A percentile compares a stretch with the other conserved stretches of the same genome.
Evolutionary conservation across 1,140 invertebrate genomes (phyloP).

Genomic region (Heterodera carotae): DNA sequence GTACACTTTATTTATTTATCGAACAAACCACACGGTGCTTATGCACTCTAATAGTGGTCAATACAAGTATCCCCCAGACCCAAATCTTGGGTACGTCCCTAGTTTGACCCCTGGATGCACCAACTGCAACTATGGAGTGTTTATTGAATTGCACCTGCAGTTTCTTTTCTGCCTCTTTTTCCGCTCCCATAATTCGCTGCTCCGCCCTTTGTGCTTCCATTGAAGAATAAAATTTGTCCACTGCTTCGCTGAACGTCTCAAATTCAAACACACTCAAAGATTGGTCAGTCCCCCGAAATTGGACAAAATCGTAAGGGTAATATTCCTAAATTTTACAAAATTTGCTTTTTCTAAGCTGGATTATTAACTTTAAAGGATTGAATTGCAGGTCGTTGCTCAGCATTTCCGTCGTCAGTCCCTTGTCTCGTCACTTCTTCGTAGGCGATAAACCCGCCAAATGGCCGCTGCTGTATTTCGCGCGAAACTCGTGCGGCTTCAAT

Average conservation of each 20-base stretch:
- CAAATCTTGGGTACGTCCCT: no score
- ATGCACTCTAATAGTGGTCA: no score
- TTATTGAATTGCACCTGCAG: conserved; percentile 70
- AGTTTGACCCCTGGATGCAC: no score
- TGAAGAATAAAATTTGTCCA: conserved; percentile 94
- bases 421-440: conserved; percentile 38
- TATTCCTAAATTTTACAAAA: conserved; percentile 51
- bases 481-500: conserved; percentile 74
- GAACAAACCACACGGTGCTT: no score
- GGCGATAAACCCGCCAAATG: conserved; percentile 58
- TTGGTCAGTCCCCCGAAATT: conserved; percentile 35
- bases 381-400: conserved; percentile 72
- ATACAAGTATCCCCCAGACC: no score
- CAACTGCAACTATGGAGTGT: no score
- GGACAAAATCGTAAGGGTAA: conserved; percentile 56
- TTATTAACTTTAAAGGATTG: conserved; percentile 20
- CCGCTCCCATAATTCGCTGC: conserved; percentile 66
- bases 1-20: no score
- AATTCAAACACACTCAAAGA: conserved; percentile 56
- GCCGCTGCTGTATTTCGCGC: conserved; percentile 65
- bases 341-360: conserved; percentile 4
- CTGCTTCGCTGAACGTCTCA: conserved; percentile 70
- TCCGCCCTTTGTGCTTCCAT: conserved; percentile 94
- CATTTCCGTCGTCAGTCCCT: conserved; percentile 69
- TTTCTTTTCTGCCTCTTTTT: conserved; percentile 57